phyloP scores from a whole-genome alignment of 2,113 vertebrate genomes.

The Neolamprologus sp. region DNA sequence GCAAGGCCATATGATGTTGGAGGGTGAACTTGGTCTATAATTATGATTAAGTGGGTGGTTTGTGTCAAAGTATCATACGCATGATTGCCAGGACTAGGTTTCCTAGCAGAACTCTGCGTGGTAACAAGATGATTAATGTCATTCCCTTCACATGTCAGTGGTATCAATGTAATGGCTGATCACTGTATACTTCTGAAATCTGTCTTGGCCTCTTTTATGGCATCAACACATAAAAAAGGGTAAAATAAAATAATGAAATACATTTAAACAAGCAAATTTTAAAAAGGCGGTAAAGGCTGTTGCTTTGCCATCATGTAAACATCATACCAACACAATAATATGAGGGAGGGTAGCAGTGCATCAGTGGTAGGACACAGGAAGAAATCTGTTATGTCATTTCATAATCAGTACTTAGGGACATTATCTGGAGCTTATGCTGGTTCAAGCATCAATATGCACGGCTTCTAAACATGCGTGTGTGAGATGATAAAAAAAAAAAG shows the following conservation, averaged over 20 bases:
- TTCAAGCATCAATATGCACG: not conserved
- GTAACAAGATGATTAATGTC: not conserved
- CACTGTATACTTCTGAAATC: not conserved
- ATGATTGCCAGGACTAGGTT: not conserved
- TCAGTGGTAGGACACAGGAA: not conserved
- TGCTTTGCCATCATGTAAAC: not conserved
- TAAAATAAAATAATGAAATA: not conserved
- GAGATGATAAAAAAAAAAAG: not conserved
- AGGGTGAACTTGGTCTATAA: not conserved
- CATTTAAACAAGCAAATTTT: not conserved
- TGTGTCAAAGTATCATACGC: not conserved
- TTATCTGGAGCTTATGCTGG: constrained; percentile 39
- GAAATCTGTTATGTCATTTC: constrained; percentile 49
- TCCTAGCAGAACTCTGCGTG: not conserved
- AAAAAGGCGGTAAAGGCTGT: fast-evolving
- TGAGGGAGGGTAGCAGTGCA: not conserved
- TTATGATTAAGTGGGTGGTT: not conserved
- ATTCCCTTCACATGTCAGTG: not conserved
- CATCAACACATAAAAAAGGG: not conserved
- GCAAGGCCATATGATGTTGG: not conserved
- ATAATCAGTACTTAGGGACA: constrained; percentile 44
- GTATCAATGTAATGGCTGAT: not conserved
- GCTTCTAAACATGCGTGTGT: not conserved
- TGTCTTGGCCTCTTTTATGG: not conserved
- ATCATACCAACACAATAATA: not conserved